A percentile compares a stretch with the other conserved stretches of the same genome.
phyloP scores from a whole-genome alignment of 2,113 vertebrate species.

The Petaurus breviceps region DNA sequence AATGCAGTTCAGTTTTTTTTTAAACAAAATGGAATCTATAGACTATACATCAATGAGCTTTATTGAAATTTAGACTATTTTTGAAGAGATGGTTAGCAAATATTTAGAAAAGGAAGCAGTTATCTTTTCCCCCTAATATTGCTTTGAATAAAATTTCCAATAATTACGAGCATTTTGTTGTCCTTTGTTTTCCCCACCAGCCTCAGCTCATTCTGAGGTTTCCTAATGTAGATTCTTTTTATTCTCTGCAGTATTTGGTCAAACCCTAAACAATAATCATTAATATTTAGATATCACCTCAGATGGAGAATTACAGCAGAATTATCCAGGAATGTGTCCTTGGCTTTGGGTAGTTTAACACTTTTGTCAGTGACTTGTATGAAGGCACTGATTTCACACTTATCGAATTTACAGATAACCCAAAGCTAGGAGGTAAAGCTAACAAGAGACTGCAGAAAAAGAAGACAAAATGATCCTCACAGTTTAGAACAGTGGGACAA shows the following conservation, averaged over 20 bases:
- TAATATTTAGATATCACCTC: not conserved
- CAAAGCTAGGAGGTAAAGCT: not conserved
- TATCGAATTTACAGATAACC: not conserved
- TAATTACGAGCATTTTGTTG: not conserved
- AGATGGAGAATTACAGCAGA: not conserved
- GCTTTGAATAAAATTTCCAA: not conserved
- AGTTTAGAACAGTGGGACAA: not conserved
- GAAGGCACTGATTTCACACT: not conserved
- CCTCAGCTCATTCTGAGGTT: not conserved
- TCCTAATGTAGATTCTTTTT: not conserved
- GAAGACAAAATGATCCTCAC: not conserved
- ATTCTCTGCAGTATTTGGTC: not conserved
- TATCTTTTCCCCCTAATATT: not conserved
- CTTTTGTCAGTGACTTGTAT: not conserved
- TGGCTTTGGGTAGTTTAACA: not conserved
- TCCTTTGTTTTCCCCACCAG: not conserved
- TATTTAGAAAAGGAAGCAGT: not conserved
- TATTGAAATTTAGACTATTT: not conserved
- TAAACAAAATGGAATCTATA: not conserved
- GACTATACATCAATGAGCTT: not conserved
- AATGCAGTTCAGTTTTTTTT: not conserved
- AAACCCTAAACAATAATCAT: not conserved
- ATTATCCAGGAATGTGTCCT: not conserved
- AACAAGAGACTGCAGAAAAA: not conserved
- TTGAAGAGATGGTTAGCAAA: not conserved